phyloP scores from a whole-genome alignment of 2,797 vertebrate species.

The Erpetoichthys calabaricus region DNA sequence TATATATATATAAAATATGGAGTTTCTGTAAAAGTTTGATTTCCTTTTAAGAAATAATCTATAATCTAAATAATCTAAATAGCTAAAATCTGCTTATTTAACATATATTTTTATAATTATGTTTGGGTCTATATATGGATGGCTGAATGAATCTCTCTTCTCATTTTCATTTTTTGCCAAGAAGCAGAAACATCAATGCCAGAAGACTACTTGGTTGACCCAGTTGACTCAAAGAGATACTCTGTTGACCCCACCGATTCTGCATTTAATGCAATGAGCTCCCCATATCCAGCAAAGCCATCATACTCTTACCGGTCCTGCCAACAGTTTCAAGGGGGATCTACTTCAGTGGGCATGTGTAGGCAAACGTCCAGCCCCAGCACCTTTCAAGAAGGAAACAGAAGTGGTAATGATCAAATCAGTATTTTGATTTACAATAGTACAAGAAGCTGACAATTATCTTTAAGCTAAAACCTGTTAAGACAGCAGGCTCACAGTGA shows the following conservation, averaged over 20 bases:
- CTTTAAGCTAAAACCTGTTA: too few species aligned
- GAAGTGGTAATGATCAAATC: conserved; percentile 56
- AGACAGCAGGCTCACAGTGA: too few species aligned
- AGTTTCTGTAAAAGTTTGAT: too few species aligned
- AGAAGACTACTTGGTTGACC: conserved; percentile 60
- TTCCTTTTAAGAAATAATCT: too few species aligned
- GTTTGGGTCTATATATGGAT: too few species aligned
- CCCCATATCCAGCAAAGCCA: conserved; percentile 42
- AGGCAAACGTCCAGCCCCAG: conserved; percentile 64
- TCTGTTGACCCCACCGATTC: conserved; percentile 51
- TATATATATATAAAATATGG: too few species aligned
- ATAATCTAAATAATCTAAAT: too few species aligned
- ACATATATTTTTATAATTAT: too few species aligned
- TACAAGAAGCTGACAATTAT: too few species aligned
- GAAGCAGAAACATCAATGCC: conserved; percentile 55
- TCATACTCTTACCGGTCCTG: conserved; percentile 41
- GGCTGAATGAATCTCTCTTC: too few species aligned
- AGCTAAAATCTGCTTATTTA: too few species aligned
- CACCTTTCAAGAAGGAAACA: conserved; percentile 64
- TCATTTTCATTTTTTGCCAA: neutral
- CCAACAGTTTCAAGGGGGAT: conserved; percentile 32
- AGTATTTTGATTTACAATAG: too few species aligned
- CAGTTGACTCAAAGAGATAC: conserved; percentile 56
- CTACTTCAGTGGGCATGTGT: conserved; percentile 39
- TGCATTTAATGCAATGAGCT: conserved; percentile 50